Evolutionary conservation across 2,113 vertebrate species (phyloP).

Genomic region (Hylia prasina): DNA sequence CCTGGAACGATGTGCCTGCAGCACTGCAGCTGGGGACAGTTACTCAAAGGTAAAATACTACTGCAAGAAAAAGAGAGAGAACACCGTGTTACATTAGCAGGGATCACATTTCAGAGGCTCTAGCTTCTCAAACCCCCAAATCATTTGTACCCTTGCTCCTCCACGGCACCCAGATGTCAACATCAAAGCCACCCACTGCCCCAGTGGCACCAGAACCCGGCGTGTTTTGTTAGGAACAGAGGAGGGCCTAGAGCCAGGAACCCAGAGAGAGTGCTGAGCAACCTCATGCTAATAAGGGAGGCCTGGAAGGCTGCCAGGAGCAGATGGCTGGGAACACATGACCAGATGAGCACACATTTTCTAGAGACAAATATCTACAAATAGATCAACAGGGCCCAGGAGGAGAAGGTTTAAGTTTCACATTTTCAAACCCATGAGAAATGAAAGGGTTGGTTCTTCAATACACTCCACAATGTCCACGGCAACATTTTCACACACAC

Average conservation of each 20-base stretch:
- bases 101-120: accelerated
- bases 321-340: conserved; percentile 18
- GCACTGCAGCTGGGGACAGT: conserved; percentile 83
- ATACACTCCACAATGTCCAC: accelerated
- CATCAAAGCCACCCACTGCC: background rate
- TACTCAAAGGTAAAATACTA: conserved; percentile 85
- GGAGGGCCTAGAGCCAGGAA: background rate
- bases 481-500: background rate
- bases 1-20: conserved; percentile 93
- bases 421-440: background rate
- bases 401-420: conserved; percentile 9
- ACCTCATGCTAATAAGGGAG: conserved; percentile 17
- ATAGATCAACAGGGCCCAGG: conserved; percentile 34
- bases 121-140: background rate
- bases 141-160: accelerated
- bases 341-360: conserved; percentile 36
- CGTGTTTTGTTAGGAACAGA: background rate
- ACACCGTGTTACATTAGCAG: background rate
- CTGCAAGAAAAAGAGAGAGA: conserved; percentile 70
- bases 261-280: background rate
- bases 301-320: conserved; percentile 18
- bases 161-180: background rate
- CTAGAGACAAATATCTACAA: conserved; percentile 51
- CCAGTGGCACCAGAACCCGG: background rate
- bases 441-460: background rate